Evolutionary conservation across 2,888 invertebrate genomes (phyloP), one percentile per base, ranked within the genome.

Genomic region (Scaptomyza cyrtandrae): DNA sequence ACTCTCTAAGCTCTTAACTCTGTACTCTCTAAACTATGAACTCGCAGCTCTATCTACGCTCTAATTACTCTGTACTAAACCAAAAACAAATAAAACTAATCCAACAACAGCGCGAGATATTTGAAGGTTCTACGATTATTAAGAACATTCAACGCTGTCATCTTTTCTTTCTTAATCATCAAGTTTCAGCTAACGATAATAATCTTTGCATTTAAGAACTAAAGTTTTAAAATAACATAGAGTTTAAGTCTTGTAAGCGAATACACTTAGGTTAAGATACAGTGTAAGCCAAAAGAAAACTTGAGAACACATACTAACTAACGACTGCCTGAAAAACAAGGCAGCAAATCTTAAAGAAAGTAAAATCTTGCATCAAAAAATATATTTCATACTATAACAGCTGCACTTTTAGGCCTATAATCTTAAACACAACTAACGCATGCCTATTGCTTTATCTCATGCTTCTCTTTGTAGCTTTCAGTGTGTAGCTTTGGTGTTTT

Each of bases 231-330:
- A 82, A 69, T 11, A n/a, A 72, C 5, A 16, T 63, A 63, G 53
- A 24, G 56, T 62, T 71, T 88, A 86, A 83, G 86, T 76, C 55
- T 43, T 50, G 49, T 63, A 58, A 69, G 60, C 49, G 16, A 70
- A 52, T 66, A 60, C 59, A 48, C 39, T 46, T 88, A 88, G 78
- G 56, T 72, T 87, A 83, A 85, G 87, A 55, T 67, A 46, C 60
- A 65, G 85, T 88, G 75, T 84, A 85, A 75, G 56, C 67, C 33
- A 37, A 24, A 43, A 55, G n/a, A 48, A 57, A 77, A 72, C 69
- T 80, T 88, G 85, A 89, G 85, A 86, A 86, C 85, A 86, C 85
- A 86, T 89, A 78, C 86, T 89, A 74, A 24, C 83, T 46, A 50
- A 66, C 31, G 10, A 9, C 29, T 60, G 61, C 27, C 44, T n/a